Evolutionary conservation across 2,113 vertebrate genomes (phyloP), one percentile per base, ranked within the genome.

Genomic region (Puffinus mauretanicus): DNA sequence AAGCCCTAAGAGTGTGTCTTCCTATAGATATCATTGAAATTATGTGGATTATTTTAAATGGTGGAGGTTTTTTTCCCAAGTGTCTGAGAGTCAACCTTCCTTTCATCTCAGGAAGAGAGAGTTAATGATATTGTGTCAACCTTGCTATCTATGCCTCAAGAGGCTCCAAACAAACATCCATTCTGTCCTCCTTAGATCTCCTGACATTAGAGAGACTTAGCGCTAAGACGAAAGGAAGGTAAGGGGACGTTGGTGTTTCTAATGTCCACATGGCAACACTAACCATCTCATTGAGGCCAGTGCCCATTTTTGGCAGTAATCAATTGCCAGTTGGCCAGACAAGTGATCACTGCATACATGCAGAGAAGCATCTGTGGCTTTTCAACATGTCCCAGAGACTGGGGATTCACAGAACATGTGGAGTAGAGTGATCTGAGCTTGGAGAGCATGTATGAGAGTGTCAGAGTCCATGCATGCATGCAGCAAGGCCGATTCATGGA

Each of bases 301-400:
- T 52, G 34, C 30, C 58, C 62, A 61, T 26, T 83, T 95, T 52
- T 96, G 89, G 49, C 72, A 70, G 44, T 36, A 60, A 72, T 72
- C 66, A 26, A 17, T 65, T 86, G 76, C 72, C 76, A 72, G n/a
- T 69, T 95, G 66, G 54, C 71, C 65, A 85, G 65, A 76, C 38
- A 71, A 92, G 47, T 70, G 76, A 83, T 70, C 58, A 30, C 44
- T 88, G 80, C 58, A 65, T 81, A 92, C 18, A 46, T 52, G 62
- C 91, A 86, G 83, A 72, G 80, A 92, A 94, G 80, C 78, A 79
- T 85, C 65, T 87, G 88, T 81, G 65, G 82, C 66, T 95, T 88
- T 92, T 81, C 72, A 93, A 65, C 32, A 21, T 86, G 29, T 80
- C 58, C 54, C 58, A 80, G 67, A 47, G 44, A 29, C 32, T 47